Base-by-base conservation (phyloP, 2,888 invertebrate genomes). In the Strigamia maritima region DNA sequence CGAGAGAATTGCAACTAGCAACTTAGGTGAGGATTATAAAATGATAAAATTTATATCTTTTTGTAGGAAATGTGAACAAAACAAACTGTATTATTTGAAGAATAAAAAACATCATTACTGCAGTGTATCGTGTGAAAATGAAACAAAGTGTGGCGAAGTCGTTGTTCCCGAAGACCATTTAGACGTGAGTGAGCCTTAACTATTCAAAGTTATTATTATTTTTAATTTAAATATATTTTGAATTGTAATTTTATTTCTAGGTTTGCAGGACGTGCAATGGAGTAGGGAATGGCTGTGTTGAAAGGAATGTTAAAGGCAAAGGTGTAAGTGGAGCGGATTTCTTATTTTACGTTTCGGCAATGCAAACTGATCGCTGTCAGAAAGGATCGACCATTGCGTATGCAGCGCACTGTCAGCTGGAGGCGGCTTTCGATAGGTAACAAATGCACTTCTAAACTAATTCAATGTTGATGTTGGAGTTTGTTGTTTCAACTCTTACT, bases 381-480 rank as follows among this genome's bases (percentile, higher is more conserved):
- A 92, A 94, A 82, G 94, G 94, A 0, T 89, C 93, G 81, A 97
- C 98, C 0, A 96, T 98, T 0, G 98, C 98, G 0, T 98, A 98
- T 87, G 98, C 98, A 0, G 97, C 98, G 0, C 98, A 99, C 86
- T 99, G 99, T 84, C 98, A 99, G 85, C 97, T 97, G 86, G 98
- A 99, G 86, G 90, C 93, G 0, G 92, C 93, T 0, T 87, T 97
- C 44, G 98, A 99, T 87, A 90, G 94, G 93, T 93, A 83, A 83
- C 82, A 49, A 16, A 14, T 49, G 49, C 22, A 35, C 14, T 75
- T 80, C 10, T 35, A 16, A 44, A 35, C 24, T 28, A 49, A n/a
- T n/a, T 12, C 12, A 40, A 28, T 40, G 28, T 26, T 10, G 14
- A 75, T 35, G 31, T 31, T n/a, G 8, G 35, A 7, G 3, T 75